Conservation (phyloP, 2,113 vertebrate genomes). For the Megalops atlanticus region DNA sequence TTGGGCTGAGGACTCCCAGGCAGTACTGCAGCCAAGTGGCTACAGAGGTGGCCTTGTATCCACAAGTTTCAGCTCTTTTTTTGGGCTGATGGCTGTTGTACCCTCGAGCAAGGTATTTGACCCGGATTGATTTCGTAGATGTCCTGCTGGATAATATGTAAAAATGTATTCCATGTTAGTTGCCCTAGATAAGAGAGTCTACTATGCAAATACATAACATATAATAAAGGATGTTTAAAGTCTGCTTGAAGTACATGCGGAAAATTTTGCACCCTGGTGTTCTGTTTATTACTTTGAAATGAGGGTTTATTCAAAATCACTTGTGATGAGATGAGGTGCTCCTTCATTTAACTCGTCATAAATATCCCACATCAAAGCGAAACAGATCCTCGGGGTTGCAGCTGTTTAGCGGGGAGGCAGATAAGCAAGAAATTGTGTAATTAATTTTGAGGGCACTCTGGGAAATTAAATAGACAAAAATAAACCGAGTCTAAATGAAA, state of each 20-base stretch:
- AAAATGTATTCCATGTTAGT: too few species aligned
- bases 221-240: too few species aligned
- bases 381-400: background rate
- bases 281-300: background rate
- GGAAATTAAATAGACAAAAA: conserved; percentile 20
- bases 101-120: too few species aligned
- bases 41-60: too few species aligned
- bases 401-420: background rate
- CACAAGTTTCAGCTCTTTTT: too few species aligned
- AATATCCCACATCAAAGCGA: background rate
- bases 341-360: background rate
- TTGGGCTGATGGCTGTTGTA: too few species aligned
- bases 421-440: conserved; percentile 15
- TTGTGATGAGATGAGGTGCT: background rate
- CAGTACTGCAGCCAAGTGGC: too few species aligned
- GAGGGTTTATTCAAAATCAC: background rate
- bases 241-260: background rate
- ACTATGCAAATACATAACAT: too few species aligned
- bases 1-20: too few species aligned
- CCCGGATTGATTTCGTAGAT: too few species aligned
- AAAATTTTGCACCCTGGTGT: background rate
- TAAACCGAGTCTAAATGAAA: conserved; percentile 25
- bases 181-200: too few species aligned
- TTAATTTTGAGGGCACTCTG: conserved; percentile 2
- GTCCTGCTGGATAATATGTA: too few species aligned